Evolutionary conservation across 2,888 invertebrate species (phyloP).

Genomic region (Xylota segnis): DNA sequence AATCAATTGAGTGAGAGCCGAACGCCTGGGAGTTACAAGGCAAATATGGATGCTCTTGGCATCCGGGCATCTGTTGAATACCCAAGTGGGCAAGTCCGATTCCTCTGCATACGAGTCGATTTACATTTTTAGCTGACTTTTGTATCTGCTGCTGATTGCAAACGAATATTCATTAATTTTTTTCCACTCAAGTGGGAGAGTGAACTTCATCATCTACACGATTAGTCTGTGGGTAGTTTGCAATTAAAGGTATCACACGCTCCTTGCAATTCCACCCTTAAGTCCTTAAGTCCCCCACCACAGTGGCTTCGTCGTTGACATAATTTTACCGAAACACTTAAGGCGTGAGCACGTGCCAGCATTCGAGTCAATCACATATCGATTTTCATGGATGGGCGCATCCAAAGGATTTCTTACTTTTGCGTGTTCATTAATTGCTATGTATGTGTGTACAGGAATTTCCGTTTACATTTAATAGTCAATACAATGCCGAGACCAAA

Average conservation of each 20-base stretch:
- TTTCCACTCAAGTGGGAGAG: neutral
- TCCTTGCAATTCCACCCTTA: too few species aligned
- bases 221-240: too few species aligned
- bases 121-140: neutral
- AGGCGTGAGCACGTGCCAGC: constrained; percentile 21
- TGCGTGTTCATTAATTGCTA: constrained; percentile 43
- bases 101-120: neutral
- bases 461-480: constrained; percentile 8
- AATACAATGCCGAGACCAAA: neutral
- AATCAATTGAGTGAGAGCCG: neutral
- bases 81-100: neutral
- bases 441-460: neutral
- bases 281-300: neutral
- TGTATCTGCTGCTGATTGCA: neutral
- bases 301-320: constrained; percentile 1
- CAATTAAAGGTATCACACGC: too few species aligned
- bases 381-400: neutral
- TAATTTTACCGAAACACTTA: constrained; percentile 13
- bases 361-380: constrained; percentile 28
- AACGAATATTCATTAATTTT: neutral
- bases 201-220: too few species aligned
- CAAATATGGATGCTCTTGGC: neutral
- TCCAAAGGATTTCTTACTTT: constrained; percentile 11
- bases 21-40: neutral
- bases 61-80: constrained; percentile 1